Conservation (phyloP, 2,113 vertebrate species). For the Anser cygnoides region DNA sequence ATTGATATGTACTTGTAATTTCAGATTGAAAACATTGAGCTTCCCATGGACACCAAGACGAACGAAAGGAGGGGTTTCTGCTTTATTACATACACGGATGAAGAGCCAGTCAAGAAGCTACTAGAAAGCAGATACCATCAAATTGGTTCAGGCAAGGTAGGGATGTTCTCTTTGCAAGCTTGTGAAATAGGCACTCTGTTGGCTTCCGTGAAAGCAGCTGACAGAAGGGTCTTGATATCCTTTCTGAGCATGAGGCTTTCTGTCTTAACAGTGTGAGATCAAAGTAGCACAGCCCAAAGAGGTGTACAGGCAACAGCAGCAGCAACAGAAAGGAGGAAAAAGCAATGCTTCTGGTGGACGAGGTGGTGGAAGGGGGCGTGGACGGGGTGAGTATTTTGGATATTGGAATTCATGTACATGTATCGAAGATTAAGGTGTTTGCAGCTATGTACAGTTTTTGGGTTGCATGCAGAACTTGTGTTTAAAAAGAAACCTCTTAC, state of each 20-base stretch:
- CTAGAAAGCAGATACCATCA: slow-evolving; percentile 91
- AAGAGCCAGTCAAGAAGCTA: slow-evolving; percentile 90
- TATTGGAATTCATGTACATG: neutral
- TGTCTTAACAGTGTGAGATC: slow-evolving; percentile 84
- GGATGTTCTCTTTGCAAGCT: neutral
- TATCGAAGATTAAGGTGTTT: fast-evolving
- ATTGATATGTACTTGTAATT: neutral
- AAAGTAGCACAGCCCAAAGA: slow-evolving; percentile 93
- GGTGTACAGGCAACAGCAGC: slow-evolving; percentile 88
- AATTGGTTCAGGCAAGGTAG: slow-evolving; percentile 90
- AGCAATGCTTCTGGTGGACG: slow-evolving; percentile 77
- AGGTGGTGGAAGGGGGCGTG: slow-evolving; percentile 83
- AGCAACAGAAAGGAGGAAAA: slow-evolving; percentile 83
- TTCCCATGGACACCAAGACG: slow-evolving; percentile 90
- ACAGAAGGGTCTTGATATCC: neutral
- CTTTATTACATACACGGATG: slow-evolving; percentile 87
- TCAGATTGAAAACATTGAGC: slow-evolving; percentile 90
- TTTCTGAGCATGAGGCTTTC: neutral
- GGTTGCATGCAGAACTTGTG: fast-evolving
- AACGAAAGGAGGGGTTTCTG: slow-evolving; percentile 91
- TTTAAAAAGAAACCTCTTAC: neutral
- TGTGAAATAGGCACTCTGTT: neutral
- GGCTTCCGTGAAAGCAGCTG: neutral
- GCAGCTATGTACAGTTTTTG: neutral
- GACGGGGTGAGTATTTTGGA: slow-evolving; percentile 77